A percentile compares a stretch with the other conserved stretches of the same genome.
These are phyloP conservation scores for Lanius collurio DNA, from an alignment of 2,113 vertebrate genomes.

Conservation along the genomic window DNA sequence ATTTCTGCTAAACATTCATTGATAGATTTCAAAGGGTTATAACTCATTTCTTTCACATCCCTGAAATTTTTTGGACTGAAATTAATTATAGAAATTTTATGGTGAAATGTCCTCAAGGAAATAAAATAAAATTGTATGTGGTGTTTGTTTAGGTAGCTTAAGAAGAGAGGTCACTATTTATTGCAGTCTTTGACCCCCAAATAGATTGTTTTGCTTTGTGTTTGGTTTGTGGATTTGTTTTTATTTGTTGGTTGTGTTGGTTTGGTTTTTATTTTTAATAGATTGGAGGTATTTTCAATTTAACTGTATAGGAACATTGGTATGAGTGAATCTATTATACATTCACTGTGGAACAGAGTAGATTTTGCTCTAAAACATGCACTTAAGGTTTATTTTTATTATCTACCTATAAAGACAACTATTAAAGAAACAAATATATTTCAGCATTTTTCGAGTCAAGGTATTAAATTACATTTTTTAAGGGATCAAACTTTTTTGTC, in stretches of 20 bases:
- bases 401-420: not conserved
- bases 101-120: not conserved
- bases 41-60: not conserved
- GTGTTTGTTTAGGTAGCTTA: not conserved
- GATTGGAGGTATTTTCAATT: not conserved
- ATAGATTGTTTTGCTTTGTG: not conserved
- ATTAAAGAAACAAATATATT: not conserved
- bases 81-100: not conserved
- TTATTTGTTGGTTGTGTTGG: not conserved
- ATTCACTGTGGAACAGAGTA: not conserved
- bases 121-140: not conserved
- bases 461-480: not conserved
- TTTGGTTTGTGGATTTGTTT: not conserved
- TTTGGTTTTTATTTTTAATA: not conserved
- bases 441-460: not conserved
- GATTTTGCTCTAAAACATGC: not conserved
- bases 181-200: not conserved
- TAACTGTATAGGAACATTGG: not conserved
- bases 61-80: not conserved
- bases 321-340: not conserved
- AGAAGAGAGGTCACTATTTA: not conserved
- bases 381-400: not conserved
- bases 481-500: not conserved
- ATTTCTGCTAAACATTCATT: not conserved
- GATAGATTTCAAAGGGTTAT: not conserved